phyloP scores from a whole-genome alignment of 2,113 vertebrate species.

The Holacanthus passer region DNA sequence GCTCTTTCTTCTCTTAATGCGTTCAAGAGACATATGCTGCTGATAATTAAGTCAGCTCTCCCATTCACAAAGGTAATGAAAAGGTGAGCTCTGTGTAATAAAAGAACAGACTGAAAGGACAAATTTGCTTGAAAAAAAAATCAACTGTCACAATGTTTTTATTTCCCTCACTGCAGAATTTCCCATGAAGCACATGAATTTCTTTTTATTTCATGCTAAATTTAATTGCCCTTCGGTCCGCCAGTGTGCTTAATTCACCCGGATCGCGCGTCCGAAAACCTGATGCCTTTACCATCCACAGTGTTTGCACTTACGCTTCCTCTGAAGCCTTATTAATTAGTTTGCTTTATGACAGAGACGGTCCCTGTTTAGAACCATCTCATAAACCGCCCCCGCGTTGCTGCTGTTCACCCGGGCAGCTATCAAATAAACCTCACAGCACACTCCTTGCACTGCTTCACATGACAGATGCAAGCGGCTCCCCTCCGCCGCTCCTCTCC shows the following conservation, averaged over 20 bases:
- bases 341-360: slow-evolving; percentile 74
- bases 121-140: background rate
- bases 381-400: slow-evolving; percentile 61
- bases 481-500: slow-evolving; percentile 36
- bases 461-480: slow-evolving; percentile 62
- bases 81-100: slow-evolving; percentile 31
- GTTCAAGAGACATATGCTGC: slow-evolving; percentile 27
- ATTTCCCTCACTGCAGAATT: slow-evolving; percentile 37
- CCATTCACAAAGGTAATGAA: slow-evolving; percentile 10
- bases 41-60: slow-evolving; percentile 34
- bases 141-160: slow-evolving; percentile 38
- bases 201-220: slow-evolving; percentile 63
- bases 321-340: slow-evolving; percentile 79
- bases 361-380: slow-evolving; percentile 65
- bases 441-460: slow-evolving; percentile 54
- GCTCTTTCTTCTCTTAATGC: slow-evolving; percentile 20
- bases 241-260: slow-evolving; percentile 58
- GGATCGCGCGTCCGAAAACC: slow-evolving; percentile 25
- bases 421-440: slow-evolving; percentile 63
- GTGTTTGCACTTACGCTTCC: slow-evolving; percentile 44
- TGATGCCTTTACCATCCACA: slow-evolving; percentile 40
- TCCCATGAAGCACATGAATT: slow-evolving; percentile 43
- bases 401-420: slow-evolving; percentile 60
- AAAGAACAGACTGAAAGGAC: slow-evolving; percentile 22
- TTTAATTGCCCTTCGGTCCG: slow-evolving; percentile 58